A percentile compares a stretch with the other conserved stretches of the same genome.
Evolutionary conservation across 2,797 vertebrate genomes (phyloP).

Genomic region (Sebastes diploproa): DNA sequence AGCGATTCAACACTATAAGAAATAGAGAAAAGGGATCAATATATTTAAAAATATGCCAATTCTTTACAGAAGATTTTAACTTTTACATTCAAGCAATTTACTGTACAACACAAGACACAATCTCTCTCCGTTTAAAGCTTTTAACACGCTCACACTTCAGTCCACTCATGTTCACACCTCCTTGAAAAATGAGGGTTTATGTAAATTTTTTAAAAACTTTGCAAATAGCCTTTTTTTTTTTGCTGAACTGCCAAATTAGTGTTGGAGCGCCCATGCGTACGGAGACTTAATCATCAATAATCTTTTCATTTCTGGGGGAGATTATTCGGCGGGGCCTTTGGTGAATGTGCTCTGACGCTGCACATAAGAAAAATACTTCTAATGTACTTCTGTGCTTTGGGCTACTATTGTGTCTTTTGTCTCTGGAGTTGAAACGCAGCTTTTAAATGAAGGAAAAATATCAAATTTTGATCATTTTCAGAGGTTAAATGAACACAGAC

Average conservation of each 20-base stretch:
- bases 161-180: slow-evolving; percentile 29
- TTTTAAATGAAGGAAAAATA: neutral
- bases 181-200: slow-evolving; percentile 53
- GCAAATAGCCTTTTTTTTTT: slow-evolving; percentile 30
- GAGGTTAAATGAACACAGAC: neutral
- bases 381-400: neutral
- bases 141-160: neutral
- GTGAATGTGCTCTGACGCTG: slow-evolving; percentile 20
- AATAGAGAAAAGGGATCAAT: neutral
- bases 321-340: slow-evolving; percentile 24
- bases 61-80: neutral
- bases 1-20: neutral
- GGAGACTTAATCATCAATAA: slow-evolving; percentile 56
- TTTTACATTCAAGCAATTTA: neutral
- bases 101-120: neutral
- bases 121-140: neutral
- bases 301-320: slow-evolving; percentile 45
- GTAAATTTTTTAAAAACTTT: slow-evolving; percentile 52
- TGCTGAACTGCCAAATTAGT: slow-evolving; percentile 50
- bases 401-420: neutral
- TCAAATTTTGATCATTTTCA: neutral
- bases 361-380: slow-evolving; percentile 22
- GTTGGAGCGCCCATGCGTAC: slow-evolving; percentile 30
- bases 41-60: neutral
- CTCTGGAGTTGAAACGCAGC: neutral